phyloP scores from a whole-genome alignment of 1,140 invertebrate species.

The Fopius arisanus region DNA sequence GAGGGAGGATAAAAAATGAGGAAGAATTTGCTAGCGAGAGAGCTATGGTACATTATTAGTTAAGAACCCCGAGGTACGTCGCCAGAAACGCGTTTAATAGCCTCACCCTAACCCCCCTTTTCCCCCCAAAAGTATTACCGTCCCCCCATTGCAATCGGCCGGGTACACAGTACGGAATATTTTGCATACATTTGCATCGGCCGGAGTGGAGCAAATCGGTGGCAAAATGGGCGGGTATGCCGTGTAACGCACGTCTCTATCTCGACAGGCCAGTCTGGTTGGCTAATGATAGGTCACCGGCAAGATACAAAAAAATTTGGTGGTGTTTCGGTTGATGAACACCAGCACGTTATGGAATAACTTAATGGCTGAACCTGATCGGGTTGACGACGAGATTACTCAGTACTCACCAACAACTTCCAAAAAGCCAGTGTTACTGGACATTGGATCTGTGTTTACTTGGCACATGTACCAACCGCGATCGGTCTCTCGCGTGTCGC shows the following conservation, averaged over 20 bases:
- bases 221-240: constrained; percentile 30
- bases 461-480: constrained; percentile 70
- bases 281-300: constrained; percentile 33
- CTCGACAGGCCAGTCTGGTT: constrained; percentile 39
- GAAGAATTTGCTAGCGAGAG: neutral
- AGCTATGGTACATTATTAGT: constrained; percentile 34
- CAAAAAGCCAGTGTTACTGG: constrained; percentile 67
- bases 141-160: constrained; percentile 57
- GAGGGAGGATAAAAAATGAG: neutral
- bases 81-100: constrained; percentile 62
- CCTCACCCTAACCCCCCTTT: constrained; percentile 25
- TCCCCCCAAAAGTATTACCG: constrained; percentile 38
- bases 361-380: no score
- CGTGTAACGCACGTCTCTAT: constrained; percentile 49
- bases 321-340: neutral
- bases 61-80: constrained; percentile 44
- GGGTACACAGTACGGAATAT: constrained; percentile 35
- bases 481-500: constrained; percentile 62
- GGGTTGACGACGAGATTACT: no score
- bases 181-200: constrained; percentile 60
- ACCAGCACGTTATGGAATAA: no score
- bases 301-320: neutral
- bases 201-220: constrained; percentile 42
- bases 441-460: constrained; percentile 71
- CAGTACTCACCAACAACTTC: constrained; percentile 67